Base-by-base conservation (phyloP, 2,888 invertebrate species). In the Acheta domesticus region DNA sequence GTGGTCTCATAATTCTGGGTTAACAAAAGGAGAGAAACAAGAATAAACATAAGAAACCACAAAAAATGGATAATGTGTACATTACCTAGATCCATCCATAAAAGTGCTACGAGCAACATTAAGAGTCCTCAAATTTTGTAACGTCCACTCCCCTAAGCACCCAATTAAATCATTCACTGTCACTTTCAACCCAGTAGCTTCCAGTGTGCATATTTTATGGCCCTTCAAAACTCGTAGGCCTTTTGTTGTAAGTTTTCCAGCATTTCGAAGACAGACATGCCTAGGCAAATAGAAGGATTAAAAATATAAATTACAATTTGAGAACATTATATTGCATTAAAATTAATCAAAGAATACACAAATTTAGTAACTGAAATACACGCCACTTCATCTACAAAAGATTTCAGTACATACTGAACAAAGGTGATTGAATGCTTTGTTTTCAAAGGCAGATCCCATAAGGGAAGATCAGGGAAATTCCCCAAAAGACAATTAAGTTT, bases 101-200 rank as follows among this genome's bases (percentile, higher is more conserved):
- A 92, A 92, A 78, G 90, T 89, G 84, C 91, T 91, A 83, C 88
- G 88, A 76, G 91, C 88, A 77, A 93, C 90, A 85, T 91, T 91
- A 77, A 92, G 86, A 75, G 88, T 87, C 76, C 89, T 87, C 80
- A 93, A 86, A 86, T 92, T 91, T 81, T 89, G 87, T 80, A 91
- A 84, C 62, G 91, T 91, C 91, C 92, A 92, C 83, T 91, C 91
- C 79, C 90, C 90, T 80, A 93, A 86, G 85, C 91, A 92, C 81
- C 90, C 90, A 83, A 92, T 90, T 81, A 91, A 87, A 84, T 91
- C 91, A 85, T 90, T 90, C 79, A 91, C 89, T 75, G 90, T 88
- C 14, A 90, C 88, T 82, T 89, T 89, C 82, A 92, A 86, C 81
- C 90, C 89, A 80, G 89, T 88, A 79, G 90, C 90, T 85, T 91